These are phyloP conservation scores for Muscicapa adusta DNA, from an alignment of 2,113 vertebrate species.

Conservation along the genomic window DNA sequence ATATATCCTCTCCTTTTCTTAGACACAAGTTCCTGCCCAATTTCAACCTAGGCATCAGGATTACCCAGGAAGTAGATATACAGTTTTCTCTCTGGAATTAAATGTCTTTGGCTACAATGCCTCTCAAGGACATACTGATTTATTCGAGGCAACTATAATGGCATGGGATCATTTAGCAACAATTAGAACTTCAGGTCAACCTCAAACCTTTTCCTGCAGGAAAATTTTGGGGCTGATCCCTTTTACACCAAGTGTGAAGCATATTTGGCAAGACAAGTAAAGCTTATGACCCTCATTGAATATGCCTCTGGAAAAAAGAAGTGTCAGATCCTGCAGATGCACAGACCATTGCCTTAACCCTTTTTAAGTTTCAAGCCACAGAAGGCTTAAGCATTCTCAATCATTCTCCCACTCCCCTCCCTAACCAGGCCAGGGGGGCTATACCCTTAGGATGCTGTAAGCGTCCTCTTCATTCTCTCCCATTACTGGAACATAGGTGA, in stretches of 20 bases:
- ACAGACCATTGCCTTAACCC: not conserved
- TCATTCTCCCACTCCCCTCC: not conserved
- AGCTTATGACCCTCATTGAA: not conserved
- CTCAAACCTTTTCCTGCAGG: not conserved
- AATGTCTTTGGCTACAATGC: not conserved
- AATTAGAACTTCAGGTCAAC: not conserved
- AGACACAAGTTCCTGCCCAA: not conserved
- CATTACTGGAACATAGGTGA: slow-evolving; percentile 41
- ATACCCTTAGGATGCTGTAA: slow-evolving; percentile 58
- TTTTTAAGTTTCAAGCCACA: not conserved
- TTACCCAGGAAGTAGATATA: not conserved
- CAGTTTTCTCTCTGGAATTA: not conserved
- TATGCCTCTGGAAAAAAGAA: not conserved
- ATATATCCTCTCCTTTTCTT: not conserved
- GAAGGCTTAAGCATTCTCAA: not conserved
- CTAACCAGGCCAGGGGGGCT: not conserved
- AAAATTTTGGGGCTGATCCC: not conserved
- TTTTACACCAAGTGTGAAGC: not conserved
- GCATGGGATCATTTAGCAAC: not conserved
- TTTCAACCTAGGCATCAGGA: not conserved
- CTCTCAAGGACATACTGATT: not conserved
- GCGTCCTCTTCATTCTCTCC: not conserved
- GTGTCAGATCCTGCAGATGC: not conserved
- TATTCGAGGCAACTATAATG: not conserved
- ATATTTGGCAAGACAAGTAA: not conserved